These are phyloP conservation scores for Actinemys pallida DNA, from an alignment of 2,113 vertebrate genomes.

Conservation along the genomic window DNA sequence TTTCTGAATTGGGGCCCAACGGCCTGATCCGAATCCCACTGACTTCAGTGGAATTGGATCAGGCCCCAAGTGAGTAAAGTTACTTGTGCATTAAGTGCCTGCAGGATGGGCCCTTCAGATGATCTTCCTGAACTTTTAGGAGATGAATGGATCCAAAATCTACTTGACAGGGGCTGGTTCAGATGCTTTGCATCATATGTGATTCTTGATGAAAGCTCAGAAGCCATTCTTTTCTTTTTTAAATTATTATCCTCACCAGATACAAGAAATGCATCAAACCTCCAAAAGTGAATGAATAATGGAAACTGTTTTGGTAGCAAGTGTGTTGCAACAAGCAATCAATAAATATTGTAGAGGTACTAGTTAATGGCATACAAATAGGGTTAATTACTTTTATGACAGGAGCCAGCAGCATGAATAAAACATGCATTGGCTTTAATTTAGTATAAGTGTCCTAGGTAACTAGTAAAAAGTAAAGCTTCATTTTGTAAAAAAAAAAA, in stretches of 20 bases:
- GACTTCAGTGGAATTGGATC: constrained; percentile 6
- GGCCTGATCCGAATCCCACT: background rate
- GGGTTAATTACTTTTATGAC: constrained; percentile 70
- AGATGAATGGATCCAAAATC: background rate
- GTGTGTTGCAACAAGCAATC: constrained; percentile 52
- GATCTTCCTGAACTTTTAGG: background rate
- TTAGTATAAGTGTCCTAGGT: constrained; percentile 35
- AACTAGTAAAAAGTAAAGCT: constrained; percentile 53
- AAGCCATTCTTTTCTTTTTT: constrained; percentile 12
- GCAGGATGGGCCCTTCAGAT: background rate
- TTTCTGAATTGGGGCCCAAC: background rate
- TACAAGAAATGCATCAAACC: constrained; percentile 41
- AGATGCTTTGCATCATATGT: background rate
- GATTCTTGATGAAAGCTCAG: constrained; percentile 2
- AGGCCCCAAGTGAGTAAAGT: background rate
- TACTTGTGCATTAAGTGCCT: background rate
- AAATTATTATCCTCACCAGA: constrained; percentile 32
- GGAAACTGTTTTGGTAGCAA: constrained; percentile 37
- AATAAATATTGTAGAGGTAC: constrained; percentile 72
- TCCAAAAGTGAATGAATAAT: constrained; percentile 65
- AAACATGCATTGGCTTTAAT: constrained; percentile 58
- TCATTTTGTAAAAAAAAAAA: background rate
- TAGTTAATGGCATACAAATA: constrained; percentile 61
- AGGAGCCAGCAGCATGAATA: constrained; percentile 62
- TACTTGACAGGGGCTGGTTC: background rate